Evolutionary conservation across 1,140 invertebrate species (phyloP).

Genomic region (Neuroterus valhalla): DNA sequence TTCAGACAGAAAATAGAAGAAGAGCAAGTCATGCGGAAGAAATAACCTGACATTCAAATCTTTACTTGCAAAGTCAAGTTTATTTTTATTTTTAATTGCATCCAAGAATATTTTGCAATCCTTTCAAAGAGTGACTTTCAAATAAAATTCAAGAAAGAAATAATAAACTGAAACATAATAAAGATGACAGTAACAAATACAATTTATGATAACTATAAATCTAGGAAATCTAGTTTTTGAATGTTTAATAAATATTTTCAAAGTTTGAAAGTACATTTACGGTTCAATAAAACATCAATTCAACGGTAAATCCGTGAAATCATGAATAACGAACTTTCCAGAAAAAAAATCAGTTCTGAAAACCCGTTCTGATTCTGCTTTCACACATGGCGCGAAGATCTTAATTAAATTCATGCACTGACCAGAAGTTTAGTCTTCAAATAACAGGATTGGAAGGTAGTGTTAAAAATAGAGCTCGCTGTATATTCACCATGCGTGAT

Average conservation of each 20-base stretch:
- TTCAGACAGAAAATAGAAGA: slow-evolving; percentile 9
- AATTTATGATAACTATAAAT: neutral
- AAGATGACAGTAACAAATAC: neutral
- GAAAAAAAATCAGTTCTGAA: neutral
- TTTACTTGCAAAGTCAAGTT: slow-evolving; percentile 1
- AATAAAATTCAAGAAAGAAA: neutral
- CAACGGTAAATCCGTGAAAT: neutral
- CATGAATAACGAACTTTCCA: neutral
- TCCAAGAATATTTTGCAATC: neutral
- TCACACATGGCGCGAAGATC: neutral
- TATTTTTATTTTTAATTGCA: neutral
- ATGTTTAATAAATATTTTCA: neutral
- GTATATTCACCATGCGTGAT: slow-evolving; percentile 30
- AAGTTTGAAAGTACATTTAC: neutral
- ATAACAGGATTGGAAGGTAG: slow-evolving; percentile 40
- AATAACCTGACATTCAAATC: slow-evolving; percentile 16
- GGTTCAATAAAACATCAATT: too few relatives aligned
- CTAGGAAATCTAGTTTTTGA: neutral
- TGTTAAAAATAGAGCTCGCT: slow-evolving; percentile 36
- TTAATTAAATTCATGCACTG: slow-evolving; percentile 36
- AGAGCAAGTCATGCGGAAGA: slow-evolving; percentile 7
- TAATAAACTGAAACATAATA: neutral
- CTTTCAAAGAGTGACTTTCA: neutral
- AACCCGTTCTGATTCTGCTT: neutral
- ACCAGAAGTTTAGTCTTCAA: slow-evolving; percentile 37